A percentile compares a stretch with the other conserved stretches of the same genome.
Conservation (phyloP, 2,888 invertebrate genomes). For the Noctua fimbriata region DNA sequence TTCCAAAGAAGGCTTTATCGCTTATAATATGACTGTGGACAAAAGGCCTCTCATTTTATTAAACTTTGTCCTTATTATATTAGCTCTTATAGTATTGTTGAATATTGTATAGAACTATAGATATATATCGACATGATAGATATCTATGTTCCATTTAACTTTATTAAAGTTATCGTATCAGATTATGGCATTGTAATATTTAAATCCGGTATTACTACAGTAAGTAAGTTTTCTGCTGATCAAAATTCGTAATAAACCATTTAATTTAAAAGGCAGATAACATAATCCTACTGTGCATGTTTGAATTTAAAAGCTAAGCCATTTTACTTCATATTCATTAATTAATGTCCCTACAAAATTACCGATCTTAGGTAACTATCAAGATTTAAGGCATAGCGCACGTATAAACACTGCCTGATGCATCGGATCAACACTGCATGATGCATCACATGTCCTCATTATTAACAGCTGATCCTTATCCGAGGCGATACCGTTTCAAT, state of each 20-base stretch:
- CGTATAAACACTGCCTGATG: too few relatives aligned
- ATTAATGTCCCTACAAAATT: not conserved
- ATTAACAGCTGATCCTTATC: not conserved
- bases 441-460: too few relatives aligned
- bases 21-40: constrained; percentile 22
- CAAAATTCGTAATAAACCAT: not conserved
- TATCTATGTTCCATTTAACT: constrained; percentile 31
- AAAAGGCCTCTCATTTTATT: constrained; percentile 47
- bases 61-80: constrained; percentile 22
- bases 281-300: not conserved
- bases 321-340: not conserved
- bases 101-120: constrained; percentile 21
- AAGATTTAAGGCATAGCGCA: too few relatives aligned
- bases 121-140: constrained; percentile 28
- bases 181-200: constrained; percentile 25
- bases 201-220: constrained; percentile 16
- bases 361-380: too few relatives aligned
- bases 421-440: too few relatives aligned
- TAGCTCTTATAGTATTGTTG: constrained; percentile 16
- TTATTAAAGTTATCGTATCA: constrained; percentile 16
- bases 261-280: not conserved
- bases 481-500: not conserved
- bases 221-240: not conserved
- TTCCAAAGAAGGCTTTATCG: constrained; percentile 46
- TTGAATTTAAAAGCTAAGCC: not conserved